These are phyloP conservation scores for Vidua chalybeata DNA, from an alignment of 2,113 vertebrate species.

Conservation along the genomic window DNA sequence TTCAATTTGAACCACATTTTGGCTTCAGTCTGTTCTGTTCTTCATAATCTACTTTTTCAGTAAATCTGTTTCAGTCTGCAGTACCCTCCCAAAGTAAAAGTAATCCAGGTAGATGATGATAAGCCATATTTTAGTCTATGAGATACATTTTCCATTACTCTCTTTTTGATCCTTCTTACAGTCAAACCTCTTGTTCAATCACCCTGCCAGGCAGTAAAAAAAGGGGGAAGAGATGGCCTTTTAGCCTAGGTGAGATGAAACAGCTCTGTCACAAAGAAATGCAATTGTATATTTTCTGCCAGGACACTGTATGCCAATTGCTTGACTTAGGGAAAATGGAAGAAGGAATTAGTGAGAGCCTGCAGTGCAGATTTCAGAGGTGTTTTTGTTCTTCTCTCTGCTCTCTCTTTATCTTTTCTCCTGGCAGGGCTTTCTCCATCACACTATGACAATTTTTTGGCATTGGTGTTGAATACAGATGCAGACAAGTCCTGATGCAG, in stretches of 20 bases:
- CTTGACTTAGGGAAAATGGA: slow-evolving; percentile 13
- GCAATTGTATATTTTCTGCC: background rate
- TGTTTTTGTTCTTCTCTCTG: background rate
- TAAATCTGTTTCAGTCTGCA: background rate
- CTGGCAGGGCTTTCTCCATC: slow-evolving; percentile 11
- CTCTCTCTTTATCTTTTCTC: slow-evolving; percentile 22
- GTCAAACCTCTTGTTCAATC: background rate
- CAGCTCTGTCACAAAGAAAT: background rate
- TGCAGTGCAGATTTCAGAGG: background rate
- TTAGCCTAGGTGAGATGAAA: background rate
- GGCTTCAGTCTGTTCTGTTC: background rate
- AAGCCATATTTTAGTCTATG: background rate
- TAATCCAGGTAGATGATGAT: background rate
- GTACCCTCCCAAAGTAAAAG: background rate
- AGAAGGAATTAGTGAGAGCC: slow-evolving; percentile 20
- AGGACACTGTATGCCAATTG: background rate
- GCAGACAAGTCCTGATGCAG: background rate
- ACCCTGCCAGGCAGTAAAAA: background rate
- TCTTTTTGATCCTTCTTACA: background rate
- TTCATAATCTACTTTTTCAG: background rate
- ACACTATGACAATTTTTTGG: background rate
- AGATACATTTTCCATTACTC: background rate
- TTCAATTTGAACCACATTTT: background rate
- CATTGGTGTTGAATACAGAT: slow-evolving; percentile 22
- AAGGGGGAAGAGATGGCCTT: background rate